Conservation (phyloP, 1,140 invertebrate genomes). For the Bombus cullumanus region DNA sequence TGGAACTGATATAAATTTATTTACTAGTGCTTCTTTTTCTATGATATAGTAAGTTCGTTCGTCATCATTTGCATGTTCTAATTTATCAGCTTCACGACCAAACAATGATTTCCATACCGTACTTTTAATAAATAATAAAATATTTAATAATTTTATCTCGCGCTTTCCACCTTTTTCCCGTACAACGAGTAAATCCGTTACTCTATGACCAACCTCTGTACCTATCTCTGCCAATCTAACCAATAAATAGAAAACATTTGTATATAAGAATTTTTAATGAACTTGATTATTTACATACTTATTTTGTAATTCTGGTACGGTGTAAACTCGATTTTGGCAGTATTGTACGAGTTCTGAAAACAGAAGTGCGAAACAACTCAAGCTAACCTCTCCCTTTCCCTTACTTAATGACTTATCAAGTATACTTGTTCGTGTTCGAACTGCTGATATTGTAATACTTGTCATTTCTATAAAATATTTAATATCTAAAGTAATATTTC, state of each 20-base stretch:
- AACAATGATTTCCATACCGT: conserved; percentile 99
- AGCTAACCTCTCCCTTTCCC: conserved; percentile 95
- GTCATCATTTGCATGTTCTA: conserved; percentile 99
- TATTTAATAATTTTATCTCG: conserved; percentile 97
- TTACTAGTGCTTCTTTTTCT: conserved; percentile 98
- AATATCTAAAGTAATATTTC: not conserved
- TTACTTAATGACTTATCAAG: conserved; percentile 96
- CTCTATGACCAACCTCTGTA: conserved; percentile 95
- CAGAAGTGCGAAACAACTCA: conserved; percentile 96
- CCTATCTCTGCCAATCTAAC: conserved; percentile 95
- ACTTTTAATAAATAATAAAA: conserved; percentile 97
- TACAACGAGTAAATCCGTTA: conserved; percentile 96
- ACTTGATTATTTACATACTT: conserved; percentile 84
- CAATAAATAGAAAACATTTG: conserved; percentile 81
- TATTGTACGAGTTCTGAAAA: conserved; percentile 99
- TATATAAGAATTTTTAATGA: not conserved
- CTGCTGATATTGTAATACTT: conserved; percentile 80
- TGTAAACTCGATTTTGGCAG: conserved; percentile 97
- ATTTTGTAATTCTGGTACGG: conserved; percentile 96
- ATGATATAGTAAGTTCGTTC: conserved; percentile 99
- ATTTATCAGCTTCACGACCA: conserved; percentile 98
- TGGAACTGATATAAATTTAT: conserved; percentile 98
- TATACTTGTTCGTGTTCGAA: conserved; percentile 90
- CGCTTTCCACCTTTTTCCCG: conserved; percentile 96
- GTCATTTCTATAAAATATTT: conserved; percentile 73